Evolutionary conservation across 2,888 invertebrate genomes (phyloP).

Genomic region (Monopis laevigella): DNA sequence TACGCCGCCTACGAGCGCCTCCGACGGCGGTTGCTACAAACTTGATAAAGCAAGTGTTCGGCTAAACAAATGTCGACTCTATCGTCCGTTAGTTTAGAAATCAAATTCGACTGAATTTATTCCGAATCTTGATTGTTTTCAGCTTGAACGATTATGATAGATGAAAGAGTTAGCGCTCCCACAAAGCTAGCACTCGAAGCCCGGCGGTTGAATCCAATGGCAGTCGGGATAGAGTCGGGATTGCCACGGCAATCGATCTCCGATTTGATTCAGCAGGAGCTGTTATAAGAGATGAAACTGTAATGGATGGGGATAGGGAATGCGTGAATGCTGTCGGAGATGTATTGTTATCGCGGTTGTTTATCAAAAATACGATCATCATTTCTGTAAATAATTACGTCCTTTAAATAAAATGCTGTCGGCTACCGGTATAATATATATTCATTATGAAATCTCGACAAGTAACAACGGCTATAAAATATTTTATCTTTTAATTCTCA

Average conservation of each 20-base stretch:
- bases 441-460: conserved; percentile 56
- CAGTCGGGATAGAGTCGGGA: conserved; percentile 14
- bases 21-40: conserved; percentile 49
- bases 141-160: conserved; percentile 69
- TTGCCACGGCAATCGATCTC: background rate
- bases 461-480: conserved; percentile 58
- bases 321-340: conserved; percentile 64
- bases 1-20: conserved; percentile 61
- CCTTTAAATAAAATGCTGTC: conserved; percentile 53
- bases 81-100: conserved; percentile 24
- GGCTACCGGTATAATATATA: conserved; percentile 65
- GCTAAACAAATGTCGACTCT: conserved; percentile 27
- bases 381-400: conserved; percentile 63
- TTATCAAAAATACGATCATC: conserved; percentile 59
- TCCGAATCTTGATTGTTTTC: conserved; percentile 65
- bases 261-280: conserved; percentile 41
- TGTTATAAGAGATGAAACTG: conserved; percentile 65
- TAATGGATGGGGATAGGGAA: conserved; percentile 64
- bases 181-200: conserved; percentile 38
- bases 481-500: conserved; percentile 32
- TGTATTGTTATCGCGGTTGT: conserved; percentile 63
- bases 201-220: conserved; percentile 33
- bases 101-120: conserved; percentile 17
- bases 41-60: conserved; percentile 38
- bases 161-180: conserved; percentile 67